Conservation (phyloP, 1,140 invertebrate genomes). For the Nasonia giraulti region DNA sequence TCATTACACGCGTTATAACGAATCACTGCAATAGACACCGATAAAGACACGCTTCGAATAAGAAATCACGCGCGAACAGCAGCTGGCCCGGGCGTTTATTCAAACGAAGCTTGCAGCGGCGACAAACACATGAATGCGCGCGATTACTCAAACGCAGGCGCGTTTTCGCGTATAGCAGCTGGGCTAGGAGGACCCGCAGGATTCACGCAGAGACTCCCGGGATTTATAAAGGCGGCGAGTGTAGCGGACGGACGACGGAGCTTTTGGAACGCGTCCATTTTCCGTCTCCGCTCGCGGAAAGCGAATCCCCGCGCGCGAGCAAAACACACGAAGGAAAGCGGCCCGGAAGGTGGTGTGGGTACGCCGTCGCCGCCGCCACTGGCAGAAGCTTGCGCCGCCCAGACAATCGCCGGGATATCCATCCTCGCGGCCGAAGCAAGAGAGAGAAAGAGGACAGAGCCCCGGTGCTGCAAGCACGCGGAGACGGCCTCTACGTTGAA, state of each 20-base stretch:
- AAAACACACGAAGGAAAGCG: slow-evolving; percentile 55
- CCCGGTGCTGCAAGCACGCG: background rate
- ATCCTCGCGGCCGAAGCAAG: slow-evolving; percentile 39
- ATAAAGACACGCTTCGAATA: no score
- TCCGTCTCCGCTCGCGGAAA: slow-evolving; percentile 49
- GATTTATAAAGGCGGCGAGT: slow-evolving; percentile 40
- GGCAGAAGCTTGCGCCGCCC: slow-evolving; percentile 50
- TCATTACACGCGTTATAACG: no score
- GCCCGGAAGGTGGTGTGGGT: slow-evolving; percentile 19
- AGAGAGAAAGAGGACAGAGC: background rate
- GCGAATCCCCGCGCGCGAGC: slow-evolving; percentile 32
- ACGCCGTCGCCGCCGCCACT: slow-evolving; percentile 54
- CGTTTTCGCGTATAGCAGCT: slow-evolving; percentile 9
- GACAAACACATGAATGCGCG: slow-evolving; percentile 3
- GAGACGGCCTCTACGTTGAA: background rate
- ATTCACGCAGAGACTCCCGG: background rate
- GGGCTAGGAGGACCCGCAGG: background rate
- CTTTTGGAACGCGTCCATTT: slow-evolving; percentile 64
- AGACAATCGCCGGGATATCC: slow-evolving; percentile 57
- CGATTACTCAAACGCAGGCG: slow-evolving; percentile 38
- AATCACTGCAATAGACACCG: no score
- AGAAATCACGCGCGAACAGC: background rate
- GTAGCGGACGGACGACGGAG: slow-evolving; percentile 48
- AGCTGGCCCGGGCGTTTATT: background rate
- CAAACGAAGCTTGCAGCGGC: background rate